Conservation (phyloP, 1,140 invertebrate species). For the Drosophila nikananu region DNA sequence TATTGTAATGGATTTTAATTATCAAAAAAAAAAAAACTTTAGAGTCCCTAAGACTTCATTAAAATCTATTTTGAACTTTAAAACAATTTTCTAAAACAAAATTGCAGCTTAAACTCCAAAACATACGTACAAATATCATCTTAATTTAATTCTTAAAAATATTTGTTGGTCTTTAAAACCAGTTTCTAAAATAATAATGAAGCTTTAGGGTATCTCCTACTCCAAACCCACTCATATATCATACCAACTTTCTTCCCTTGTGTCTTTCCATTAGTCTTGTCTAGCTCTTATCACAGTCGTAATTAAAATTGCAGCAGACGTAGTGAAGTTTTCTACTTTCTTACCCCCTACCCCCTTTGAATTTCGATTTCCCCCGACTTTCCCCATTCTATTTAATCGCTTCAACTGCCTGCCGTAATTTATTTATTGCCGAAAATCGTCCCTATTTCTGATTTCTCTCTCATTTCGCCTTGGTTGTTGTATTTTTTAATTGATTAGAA, state of each 20-base stretch:
- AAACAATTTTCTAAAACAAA: no score
- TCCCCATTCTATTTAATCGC: slow-evolving; percentile 30
- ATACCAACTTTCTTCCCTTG: background rate
- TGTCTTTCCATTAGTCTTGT: slow-evolving; percentile 19
- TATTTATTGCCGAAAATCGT: slow-evolving; percentile 54
- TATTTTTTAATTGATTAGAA: slow-evolving; percentile 59
- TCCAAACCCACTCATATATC: background rate
- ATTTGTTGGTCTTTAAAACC: background rate
- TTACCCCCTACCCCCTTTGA: background rate
- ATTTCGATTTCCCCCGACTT: slow-evolving; percentile 5
- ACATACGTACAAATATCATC: no score
- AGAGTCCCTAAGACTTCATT: no score
- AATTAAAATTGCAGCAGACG: slow-evolving; percentile 60
- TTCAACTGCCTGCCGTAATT: slow-evolving; percentile 45
- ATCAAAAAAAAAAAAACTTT: no score
- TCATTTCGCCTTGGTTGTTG: background rate
- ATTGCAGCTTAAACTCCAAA: no score
- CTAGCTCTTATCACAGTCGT: slow-evolving; percentile 42
- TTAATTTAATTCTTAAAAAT: background rate
- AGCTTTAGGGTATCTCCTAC: background rate
- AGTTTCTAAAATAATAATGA: background rate
- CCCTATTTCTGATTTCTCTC: slow-evolving; percentile 35
- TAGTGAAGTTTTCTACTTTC: slow-evolving; percentile 21
- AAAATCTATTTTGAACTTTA: no score
- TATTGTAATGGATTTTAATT: no score